Evolutionary conservation across 2,888 invertebrate genomes (phyloP), one percentile per base, ranked within the genome.

Genomic region (Idaea biselata): DNA sequence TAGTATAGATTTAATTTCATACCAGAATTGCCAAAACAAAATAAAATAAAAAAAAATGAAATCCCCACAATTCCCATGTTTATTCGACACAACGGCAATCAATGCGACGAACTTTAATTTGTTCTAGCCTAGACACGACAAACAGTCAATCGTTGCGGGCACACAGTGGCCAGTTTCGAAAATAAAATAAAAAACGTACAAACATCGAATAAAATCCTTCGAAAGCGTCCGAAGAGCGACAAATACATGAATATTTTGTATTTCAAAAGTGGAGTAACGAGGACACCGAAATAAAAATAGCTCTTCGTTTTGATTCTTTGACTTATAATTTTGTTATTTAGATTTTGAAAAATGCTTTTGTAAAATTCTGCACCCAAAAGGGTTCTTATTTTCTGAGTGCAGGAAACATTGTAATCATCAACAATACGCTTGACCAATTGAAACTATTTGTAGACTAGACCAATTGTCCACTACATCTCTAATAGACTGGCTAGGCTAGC

Each of bases 81-180:
- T 44, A 44, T 44, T 44, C 17, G 17, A 59, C 56, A 58, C 55
- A 59, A 54, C 60, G 64, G 60, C 72, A 73, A 71, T 73, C 67
- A 72, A 66, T 69, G 66, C 59, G 53, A 58, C 65, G 57, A 61
- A 63, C 59, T 70, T 71, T 72, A 72, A 73, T 73, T 74, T 68
- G 61, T 62, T 66, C 68, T 66, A 64, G 64, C 61, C 61, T 62
- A 54, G 61, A 55, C 58, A 63, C 65, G 67, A 67, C 73, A 71
- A 72, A 74, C 72, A 74, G 73, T 72, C 74, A 70, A 74, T 73
- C 67, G 68, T 58, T 67, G 68, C 60, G 61, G 63, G 64, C 55
- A 64, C 69, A 67, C 64, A 62, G 68, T 59, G 66, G 66, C 68
- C 18, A 62, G 66, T 66, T 70, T 68, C 60, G 60, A 62, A 68